Evolutionary conservation across 2,797 vertebrate species (phyloP), one percentile per base, ranked within the genome.

Genomic region (Aselliscus stoliczkanus): DNA sequence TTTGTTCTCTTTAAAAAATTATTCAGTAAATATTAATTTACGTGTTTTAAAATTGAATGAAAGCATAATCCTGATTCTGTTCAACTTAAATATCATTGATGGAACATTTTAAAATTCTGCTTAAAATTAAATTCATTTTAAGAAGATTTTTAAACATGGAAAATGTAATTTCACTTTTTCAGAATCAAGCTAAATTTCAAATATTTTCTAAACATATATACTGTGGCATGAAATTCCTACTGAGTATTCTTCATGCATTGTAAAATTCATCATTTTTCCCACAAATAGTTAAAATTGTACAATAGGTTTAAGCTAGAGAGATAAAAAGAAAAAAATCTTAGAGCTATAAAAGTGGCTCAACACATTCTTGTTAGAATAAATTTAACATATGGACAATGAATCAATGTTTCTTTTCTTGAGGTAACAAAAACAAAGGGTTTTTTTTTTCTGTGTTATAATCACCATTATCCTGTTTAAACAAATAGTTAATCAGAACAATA

Each of bases 321-420:
- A 54, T 17, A 54, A 54, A 54, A 17, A 18, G 15, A 58, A 90
- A 69, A 62, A 83, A 58, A 92, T 47, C 81, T 93, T 75, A 34
- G 21, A 95, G 50, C 52, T 94, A 75, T 88, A 76, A 83, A 96
- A 94, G 77, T 85, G 94, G 15, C 93, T 77, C 52, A 83, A 42
- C 17, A n/a, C 4, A 83, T 93, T 91, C 90, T 91, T 93, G 93
- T 77, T 54, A 92, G 96, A 73, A 96, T n/a, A 92, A 79, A 56
- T 54, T 95, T 70, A 97, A 52, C 60, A 44, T 69, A 29, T 56
- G 25, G 7, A 93, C 0, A 54, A 65, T 8, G 31, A 91, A 76
- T n/a, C 84, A 90, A 6, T 79, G 1, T 42, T 94, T 87, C 70
- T 0, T 6, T 89, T 6, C 1, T 56, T 80, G 65, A 72, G 62